Conservation (phyloP, 2,888 invertebrate species). For the Epinotia brunnichana region DNA sequence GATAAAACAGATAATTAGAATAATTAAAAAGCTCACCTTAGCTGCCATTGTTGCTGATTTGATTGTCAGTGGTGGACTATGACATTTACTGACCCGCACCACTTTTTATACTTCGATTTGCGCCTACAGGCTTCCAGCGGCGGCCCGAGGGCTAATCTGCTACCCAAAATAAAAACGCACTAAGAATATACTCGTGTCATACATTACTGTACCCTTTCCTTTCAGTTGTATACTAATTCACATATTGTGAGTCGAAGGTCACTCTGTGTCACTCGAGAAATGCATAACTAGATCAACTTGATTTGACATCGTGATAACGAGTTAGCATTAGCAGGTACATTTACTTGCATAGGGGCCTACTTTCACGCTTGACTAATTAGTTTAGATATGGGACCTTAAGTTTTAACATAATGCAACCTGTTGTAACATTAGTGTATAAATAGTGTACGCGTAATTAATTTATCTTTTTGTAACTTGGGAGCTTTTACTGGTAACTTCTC, state of each 20-base stretch:
- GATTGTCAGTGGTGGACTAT: constrained; percentile 64
- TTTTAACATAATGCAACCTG: constrained; percentile 25
- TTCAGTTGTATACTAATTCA: constrained; percentile 10
- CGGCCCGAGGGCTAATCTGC: constrained; percentile 33
- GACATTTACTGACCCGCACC: constrained; percentile 53
- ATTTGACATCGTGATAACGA: constrained; percentile 33
- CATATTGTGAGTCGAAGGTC: constrained; percentile 63
- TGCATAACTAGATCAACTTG: constrained; percentile 45
- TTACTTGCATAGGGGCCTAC: constrained; percentile 19
- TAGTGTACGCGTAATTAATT: neutral
- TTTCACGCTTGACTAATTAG: constrained; percentile 33
- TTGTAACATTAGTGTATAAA: constrained; percentile 21
- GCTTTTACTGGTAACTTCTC: neutral
- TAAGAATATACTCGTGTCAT: constrained; percentile 50
- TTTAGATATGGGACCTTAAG: constrained; percentile 22
- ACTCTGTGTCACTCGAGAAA: constrained; percentile 36
- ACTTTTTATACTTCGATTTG: constrained; percentile 68
- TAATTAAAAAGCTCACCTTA: constrained; percentile 57
- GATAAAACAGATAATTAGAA: neutral
- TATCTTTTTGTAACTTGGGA: constrained; percentile 13
- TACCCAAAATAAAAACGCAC: constrained; percentile 47
- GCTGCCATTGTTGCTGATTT: constrained; percentile 72
- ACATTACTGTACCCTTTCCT: neutral
- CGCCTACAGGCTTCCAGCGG: constrained; percentile 50
- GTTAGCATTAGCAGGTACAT: constrained; percentile 7